Conservation (phyloP, 2,113 vertebrate species). For the Oryzias curvinotus region DNA sequence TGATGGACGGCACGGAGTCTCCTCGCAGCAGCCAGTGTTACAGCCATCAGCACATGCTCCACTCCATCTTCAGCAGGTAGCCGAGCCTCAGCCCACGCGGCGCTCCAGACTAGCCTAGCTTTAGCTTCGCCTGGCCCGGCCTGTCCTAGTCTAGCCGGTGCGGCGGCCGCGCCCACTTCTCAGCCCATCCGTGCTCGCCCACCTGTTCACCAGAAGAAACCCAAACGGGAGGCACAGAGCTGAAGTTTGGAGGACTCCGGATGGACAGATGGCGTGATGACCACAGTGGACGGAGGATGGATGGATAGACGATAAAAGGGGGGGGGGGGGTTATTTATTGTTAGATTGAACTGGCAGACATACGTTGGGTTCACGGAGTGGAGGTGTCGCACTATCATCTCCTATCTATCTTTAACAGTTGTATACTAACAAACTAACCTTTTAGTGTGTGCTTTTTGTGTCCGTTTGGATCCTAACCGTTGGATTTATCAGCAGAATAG, state of each 20-base stretch:
- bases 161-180: conserved; percentile 48
- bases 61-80: conserved; percentile 94
- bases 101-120: conserved; percentile 58
- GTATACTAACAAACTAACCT: conserved; percentile 14
- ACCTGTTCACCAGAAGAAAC: conserved; percentile 48
- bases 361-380: conserved; percentile 5
- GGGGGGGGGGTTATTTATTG: conserved; percentile 13
- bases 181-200: conserved; percentile 31
- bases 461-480: conserved; percentile 52
- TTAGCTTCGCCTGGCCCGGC: conserved; percentile 54
- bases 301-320: conserved; percentile 17
- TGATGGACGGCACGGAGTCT: conserved; percentile 95
- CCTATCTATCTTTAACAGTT: conserved; percentile 30
- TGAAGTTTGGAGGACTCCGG: conserved; percentile 33
- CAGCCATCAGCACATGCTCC: conserved; percentile 91
- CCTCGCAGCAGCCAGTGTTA: conserved; percentile 89
- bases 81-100: conserved; percentile 24
- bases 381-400: conserved; percentile 46
- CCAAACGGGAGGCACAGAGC: conserved; percentile 15
- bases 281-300: conserved; percentile 35
- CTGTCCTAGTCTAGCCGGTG: conserved; percentile 53
- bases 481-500: conserved; percentile 74
- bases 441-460: conserved; percentile 24
- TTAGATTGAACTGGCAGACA: conserved; percentile 68
- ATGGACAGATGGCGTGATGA: conserved; percentile 30